A percentile compares a stretch with the other conserved stretches of the same genome.
Evolutionary conservation across 2,888 invertebrate genomes (phyloP).

Genomic region (Pinctada fucata): DNA sequence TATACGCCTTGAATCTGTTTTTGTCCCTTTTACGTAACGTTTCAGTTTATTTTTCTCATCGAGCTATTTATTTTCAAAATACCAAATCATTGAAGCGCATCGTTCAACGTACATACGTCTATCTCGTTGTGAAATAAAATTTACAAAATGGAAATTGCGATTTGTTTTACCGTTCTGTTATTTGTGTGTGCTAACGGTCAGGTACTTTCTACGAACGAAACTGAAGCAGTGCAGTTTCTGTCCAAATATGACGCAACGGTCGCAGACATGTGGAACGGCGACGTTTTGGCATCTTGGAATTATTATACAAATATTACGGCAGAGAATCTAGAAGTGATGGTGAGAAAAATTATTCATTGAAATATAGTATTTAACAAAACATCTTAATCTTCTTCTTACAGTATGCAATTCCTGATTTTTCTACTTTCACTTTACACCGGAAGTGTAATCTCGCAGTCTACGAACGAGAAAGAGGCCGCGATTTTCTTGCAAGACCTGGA

Average conservation of each 20-base stretch:
- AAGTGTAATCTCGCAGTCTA: neutral
- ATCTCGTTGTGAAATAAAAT: too few species aligned
- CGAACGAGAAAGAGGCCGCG: neutral
- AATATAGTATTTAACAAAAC: too few species aligned
- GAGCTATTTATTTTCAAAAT: too few species aligned
- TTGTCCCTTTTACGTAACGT: too few species aligned
- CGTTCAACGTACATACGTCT: too few species aligned
- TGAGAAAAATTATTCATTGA: constrained; percentile 3
- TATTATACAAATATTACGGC: constrained; percentile 38
- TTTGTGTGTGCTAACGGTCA: neutral
- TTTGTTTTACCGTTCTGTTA: neutral
- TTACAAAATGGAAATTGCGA: too few species aligned
- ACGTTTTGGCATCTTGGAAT: constrained; percentile 33
- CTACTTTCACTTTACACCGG: neutral
- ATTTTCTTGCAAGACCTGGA: neutral
- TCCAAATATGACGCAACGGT: constrained; percentile 14
- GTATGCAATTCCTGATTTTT: neutral
- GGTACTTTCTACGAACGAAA: constrained; percentile 1
- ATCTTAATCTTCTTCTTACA: too few species aligned
- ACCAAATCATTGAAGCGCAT: too few species aligned
- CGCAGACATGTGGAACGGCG: constrained; percentile 18
- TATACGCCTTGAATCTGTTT: too few species aligned
- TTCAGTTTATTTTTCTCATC: too few species aligned
- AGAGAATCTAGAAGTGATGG: constrained; percentile 31
- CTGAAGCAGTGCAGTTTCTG: constrained; percentile 8